Evolutionary conservation across 2,797 vertebrate species (phyloP), one percentile per base, ranked within the genome.

Genomic region (Lindbergichthys nudifrons): DNA sequence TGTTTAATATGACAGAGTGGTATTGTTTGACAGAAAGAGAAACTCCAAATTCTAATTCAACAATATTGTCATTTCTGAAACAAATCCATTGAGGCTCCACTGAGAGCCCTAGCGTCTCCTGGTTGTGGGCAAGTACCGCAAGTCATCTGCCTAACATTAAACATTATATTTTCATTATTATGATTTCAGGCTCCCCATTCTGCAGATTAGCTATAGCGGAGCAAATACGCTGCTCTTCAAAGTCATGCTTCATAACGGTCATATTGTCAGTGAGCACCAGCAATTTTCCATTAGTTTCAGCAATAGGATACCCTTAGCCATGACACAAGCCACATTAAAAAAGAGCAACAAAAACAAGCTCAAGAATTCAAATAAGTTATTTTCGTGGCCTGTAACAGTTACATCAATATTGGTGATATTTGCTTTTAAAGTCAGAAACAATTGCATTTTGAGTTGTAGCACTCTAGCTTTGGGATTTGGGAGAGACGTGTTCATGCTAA

Each of bases 31-130:
- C 15, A 63, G 58, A 42, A 56, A 42, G 23, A 1, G 30, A 72
- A 0, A 14, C 39, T 51, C 19, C 12, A 46, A 4, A 75, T 62
- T 32, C 2, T 15, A 63, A 63, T 52, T 70, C 16, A 42, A 11
- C 26, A 7, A 54, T 36, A 42, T 13, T 9, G 10, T 36, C 36
- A 56, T 65, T 61, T 52, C 32, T 70, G 54, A 62, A 67, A 77
- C 57, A 52, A 77, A 71, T 42, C 45, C n/a, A 70, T 0, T 39
- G 3, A 65, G 12, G 11, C 14, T 23, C 7, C 32, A n/a, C 15
- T 23, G 59, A 65, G 47, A 47, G 42, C 3, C 42, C 2, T 7
- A 10, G 15, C 32, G 42, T 51, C 15, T 62, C 8, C 67, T 39
- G 41, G n/a, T 45, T 66, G 58, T 39, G 19, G 18, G 5, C 30